Evolutionary conservation across 2,797 vertebrate genomes (phyloP).

Genomic region (Acanthopagrus latus): DNA sequence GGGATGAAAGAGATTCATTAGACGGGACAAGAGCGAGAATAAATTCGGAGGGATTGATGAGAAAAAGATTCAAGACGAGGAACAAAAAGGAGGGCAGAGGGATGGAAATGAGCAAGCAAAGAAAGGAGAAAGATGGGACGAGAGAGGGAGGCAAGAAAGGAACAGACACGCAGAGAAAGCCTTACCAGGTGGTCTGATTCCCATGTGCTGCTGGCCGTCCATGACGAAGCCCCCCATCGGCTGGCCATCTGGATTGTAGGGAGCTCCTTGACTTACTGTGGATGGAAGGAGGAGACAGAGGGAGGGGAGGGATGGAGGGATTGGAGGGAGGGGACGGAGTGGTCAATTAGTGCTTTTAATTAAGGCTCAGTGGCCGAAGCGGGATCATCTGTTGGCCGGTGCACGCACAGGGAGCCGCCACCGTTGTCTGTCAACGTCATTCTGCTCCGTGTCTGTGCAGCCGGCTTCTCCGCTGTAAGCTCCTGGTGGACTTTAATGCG

Average conservation of each 20-base stretch:
- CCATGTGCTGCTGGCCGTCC: conserved; percentile 99
- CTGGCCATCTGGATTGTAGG: conserved; percentile 98
- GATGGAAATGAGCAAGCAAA: conserved; percentile 36
- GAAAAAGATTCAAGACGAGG: neutral
- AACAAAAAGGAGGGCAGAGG: conserved; percentile 1
- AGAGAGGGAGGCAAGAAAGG: conserved; percentile 58
- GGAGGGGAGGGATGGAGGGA: conserved; percentile 70
- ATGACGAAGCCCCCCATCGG: conserved; percentile 99
- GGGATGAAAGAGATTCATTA: neutral
- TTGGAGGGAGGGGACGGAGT: conserved; percentile 75
- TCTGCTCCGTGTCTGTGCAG: conserved; percentile 41
- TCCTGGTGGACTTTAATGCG: conserved; percentile 64
- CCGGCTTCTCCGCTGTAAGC: conserved; percentile 46
- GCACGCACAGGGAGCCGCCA: conserved; percentile 70
- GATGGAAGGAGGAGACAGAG: conserved; percentile 73
- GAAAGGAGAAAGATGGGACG: conserved; percentile 26
- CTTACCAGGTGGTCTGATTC: conserved; percentile 99
- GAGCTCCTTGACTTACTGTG: conserved; percentile 99
- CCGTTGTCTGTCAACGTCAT: conserved; percentile 59
- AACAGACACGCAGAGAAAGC: conserved; percentile 72
- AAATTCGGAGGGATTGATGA: too few species aligned
- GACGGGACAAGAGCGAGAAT: too few species aligned
- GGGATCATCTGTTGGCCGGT: conserved; percentile 82
- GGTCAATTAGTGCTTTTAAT: conserved; percentile 90
- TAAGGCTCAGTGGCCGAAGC: conserved; percentile 83